Conservation (phyloP, 2,113 vertebrate genomes). For the Crotophaga sulcirostris region DNA sequence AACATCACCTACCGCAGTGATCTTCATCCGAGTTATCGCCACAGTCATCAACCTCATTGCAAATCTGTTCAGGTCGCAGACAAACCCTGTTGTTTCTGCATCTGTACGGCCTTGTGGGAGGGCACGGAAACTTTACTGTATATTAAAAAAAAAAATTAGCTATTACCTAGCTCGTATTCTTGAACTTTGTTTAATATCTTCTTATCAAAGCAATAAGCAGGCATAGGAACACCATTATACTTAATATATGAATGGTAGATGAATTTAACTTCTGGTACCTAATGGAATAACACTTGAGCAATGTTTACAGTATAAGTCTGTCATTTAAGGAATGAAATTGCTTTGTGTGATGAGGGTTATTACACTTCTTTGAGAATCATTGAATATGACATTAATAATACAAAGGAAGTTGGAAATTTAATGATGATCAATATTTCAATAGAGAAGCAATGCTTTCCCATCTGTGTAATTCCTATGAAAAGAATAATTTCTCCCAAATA, state of each 20-base stretch:
- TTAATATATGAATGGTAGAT: not conserved
- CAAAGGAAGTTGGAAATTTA: not conserved
- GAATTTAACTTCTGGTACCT: not conserved
- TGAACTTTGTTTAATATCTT: not conserved
- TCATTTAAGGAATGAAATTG: not conserved
- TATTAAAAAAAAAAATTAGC: not conserved
- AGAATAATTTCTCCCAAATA: not conserved
- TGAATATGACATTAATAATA: not conserved
- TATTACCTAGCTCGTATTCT: not conserved
- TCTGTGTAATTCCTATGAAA: not conserved
- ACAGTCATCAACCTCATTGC: constrained; percentile 93
- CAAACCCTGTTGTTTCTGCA: constrained; percentile 92
- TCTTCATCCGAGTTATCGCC: constrained; percentile 96
- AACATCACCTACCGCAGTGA: constrained; percentile 83
- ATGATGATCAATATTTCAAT: not conserved
- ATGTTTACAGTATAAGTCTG: not conserved
- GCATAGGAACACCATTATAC: not conserved
- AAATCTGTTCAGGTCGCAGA: constrained; percentile 86
- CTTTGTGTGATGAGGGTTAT: not conserved
- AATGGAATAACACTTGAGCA: not conserved
- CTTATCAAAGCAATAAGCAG: not conserved
- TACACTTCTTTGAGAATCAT: not conserved
- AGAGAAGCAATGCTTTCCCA: not conserved
- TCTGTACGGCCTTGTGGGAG: constrained; percentile 87
- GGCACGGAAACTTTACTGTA: constrained; percentile 89